Conservation (phyloP, 37 sponge, comb jelly and placozoan genomes). For the Lycopodina hypogea region DNA sequence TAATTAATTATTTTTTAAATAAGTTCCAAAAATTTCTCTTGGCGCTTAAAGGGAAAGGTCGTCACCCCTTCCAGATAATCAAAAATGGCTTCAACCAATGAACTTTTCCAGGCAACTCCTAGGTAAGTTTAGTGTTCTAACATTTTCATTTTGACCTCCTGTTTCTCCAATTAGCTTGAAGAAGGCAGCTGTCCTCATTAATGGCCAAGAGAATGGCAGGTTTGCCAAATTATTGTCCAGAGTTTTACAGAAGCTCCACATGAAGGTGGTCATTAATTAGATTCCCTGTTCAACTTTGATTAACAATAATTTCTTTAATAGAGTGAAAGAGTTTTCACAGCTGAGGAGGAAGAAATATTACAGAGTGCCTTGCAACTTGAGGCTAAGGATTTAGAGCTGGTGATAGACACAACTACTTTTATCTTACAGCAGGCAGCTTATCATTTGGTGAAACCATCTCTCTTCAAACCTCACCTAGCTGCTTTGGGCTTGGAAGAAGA, state of each 20-base stretch:
- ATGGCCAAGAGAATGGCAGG: conserved; percentile 44
- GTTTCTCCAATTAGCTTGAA: conserved; percentile 50
- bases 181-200: conserved; percentile 71
- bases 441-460: conserved; percentile 64
- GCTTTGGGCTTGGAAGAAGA: conserved; percentile 57
- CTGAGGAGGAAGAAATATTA: conserved; percentile 78
- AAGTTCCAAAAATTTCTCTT: no score
- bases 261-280: conserved; percentile 57
- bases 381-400: conserved; percentile 67
- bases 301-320: neutral
- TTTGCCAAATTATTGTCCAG: conserved; percentile 61
- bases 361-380: conserved; percentile 70
- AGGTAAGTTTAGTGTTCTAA: conserved; percentile 23
- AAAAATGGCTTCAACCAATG: conserved; percentile 35
- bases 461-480: conserved; percentile 63
- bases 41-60: no score
- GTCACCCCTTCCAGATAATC: no score
- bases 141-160: neutral
- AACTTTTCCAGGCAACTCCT: conserved; percentile 65
- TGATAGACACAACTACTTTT: conserved; percentile 70
- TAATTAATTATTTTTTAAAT: no score
- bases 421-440: conserved; percentile 83
- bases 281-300: neutral
- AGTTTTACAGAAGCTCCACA: conserved; percentile 76
- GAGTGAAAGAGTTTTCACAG: conserved; percentile 67